Evolutionary conservation across 2,888 invertebrate species (phyloP), one percentile per base, ranked within the genome.

Genomic region (Aporophyla lueneburgensis): DNA sequence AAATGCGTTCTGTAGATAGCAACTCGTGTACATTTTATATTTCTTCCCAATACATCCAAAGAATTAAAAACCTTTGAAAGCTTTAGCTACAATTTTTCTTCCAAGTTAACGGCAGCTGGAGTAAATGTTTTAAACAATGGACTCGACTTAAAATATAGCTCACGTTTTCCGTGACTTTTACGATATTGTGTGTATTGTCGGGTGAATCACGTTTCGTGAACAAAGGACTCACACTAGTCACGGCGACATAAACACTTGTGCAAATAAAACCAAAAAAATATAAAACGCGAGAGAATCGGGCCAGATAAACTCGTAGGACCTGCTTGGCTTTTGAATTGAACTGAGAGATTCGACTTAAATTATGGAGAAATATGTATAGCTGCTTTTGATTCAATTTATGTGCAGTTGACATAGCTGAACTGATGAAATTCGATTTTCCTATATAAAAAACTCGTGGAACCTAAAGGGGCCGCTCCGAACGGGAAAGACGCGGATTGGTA

Each of bases 161-260:
- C 84, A 84, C 78, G 81, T 84, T 63, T 72, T 68, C 56, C 56
- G 61, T 83, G 86, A 86, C 84, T 83, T 75, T 83, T 74, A 73
- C 75, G 85, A 81, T 85, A 76, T 79, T 65, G 70, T 85, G 74
- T 77, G 84, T 80, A 73, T 86, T 83, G 84, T 86, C 21, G 67
- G 54, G 74, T 74, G 84, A 86, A 83, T 83, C 84, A 83, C 86
- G 84, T 74, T 76, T 59, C 74, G 51, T 54, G 78, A 78, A 85
- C 86, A 86, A 85, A 86, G 76, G 68, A 80, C 56, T 71, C 74
- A 58, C 76, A 80, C 76, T 75, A 80, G 80, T 62, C 63, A 53
- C 56, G 61, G 56, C 12, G 69, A 69, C 84, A 66, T 76, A 82
- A 81, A 84, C 76, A 77, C 58, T 67, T 75, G 76, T 66, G 68